Evolutionary conservation across 2,888 invertebrate species (phyloP), one percentile per base, ranked within the genome.

Genomic region (Eueremaeus valkanovi): DNA sequence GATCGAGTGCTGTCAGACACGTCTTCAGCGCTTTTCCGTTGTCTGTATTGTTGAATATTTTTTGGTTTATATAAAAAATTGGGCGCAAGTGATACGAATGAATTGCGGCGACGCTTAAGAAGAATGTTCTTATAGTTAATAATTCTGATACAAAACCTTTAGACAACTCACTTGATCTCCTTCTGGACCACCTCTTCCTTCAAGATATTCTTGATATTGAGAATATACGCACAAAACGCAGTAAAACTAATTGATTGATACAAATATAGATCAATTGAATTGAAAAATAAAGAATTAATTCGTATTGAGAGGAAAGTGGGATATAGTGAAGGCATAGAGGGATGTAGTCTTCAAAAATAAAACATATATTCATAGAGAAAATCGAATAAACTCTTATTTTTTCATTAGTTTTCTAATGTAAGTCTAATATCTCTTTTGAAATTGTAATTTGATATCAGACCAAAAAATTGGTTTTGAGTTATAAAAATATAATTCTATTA

Each of bases 181-280:
- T 24, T 68, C 68, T 36, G 68, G 68, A 13, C 68, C 68, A 24
- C 68, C 68, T n/a, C 68, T 68, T 11, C 68, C 68, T 16, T 68
- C 68, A 11, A 68, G 33, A 24, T 68, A 68, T 68, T 68, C 40
- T 40, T 68, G 68, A 40, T 68, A 68, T 68, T 68, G 68, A 24
- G 68, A 68, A 11, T 42, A 68, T 1, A 68, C 40, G 21, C 68
- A 68, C n/a, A 68, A 21, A 40, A 68, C 24, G n/a, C 68, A 68
- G 21, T 68, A 68, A 16, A 68, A 13, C 68, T 68, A 18, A 24
- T 21, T 3, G 1, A 24, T 49, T 11, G 16, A 49, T 49, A 11
- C 21, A 49, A n/a, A 11, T n/a, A 49, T n/a, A 6, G 16, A 16
- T 55, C 13, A 55, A 21, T 55, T 21, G 24, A 45, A 45, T 45